A percentile compares a stretch with the other conserved stretches of the same genome.
These are phyloP conservation scores for Erannis defoliaria DNA, from an alignment of 2,888 invertebrate genomes.

Conservation along the genomic window DNA sequence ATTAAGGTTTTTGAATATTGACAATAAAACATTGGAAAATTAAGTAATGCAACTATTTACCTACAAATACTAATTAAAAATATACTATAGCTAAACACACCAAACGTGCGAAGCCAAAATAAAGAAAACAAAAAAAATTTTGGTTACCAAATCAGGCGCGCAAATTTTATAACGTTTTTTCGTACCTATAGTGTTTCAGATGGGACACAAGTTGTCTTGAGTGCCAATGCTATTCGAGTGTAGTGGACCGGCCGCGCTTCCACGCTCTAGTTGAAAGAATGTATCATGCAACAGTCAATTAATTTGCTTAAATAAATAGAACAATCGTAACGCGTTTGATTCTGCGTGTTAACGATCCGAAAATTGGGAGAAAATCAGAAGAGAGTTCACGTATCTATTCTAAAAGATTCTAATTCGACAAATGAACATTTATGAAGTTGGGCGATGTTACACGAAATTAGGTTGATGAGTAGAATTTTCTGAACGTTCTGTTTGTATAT, in stretches of 20 bases:
- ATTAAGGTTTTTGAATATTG: no score
- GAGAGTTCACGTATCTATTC: slow-evolving; percentile 15
- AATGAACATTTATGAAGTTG: not conserved
- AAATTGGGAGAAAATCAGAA: slow-evolving; percentile 15
- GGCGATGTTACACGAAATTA: not conserved
- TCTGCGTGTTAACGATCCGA: slow-evolving; percentile 23
- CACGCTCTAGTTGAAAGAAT: slow-evolving; percentile 83
- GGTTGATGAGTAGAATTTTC: not conserved
- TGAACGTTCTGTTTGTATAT: no score
- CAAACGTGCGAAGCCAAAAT: not conserved
- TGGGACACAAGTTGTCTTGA: slow-evolving; percentile 70
- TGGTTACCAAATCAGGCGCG: slow-evolving; percentile 30
- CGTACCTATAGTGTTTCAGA: slow-evolving; percentile 32
- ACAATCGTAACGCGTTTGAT: slow-evolving; percentile 9
- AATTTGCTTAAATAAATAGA: slow-evolving; percentile 47
- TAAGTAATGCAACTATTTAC: no score
- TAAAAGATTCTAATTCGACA: no score
- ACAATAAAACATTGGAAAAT: no score
- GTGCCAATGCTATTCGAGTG: slow-evolving; percentile 56
- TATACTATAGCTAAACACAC: not conserved
- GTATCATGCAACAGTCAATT: slow-evolving; percentile 75
- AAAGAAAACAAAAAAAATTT: not conserved
- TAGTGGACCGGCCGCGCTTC: slow-evolving; percentile 59
- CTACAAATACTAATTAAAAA: no score
- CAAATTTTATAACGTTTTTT: slow-evolving; percentile 29